Base-by-base conservation (phyloP, 1,140 invertebrate species). In the Globodera ellingtonae region DNA sequence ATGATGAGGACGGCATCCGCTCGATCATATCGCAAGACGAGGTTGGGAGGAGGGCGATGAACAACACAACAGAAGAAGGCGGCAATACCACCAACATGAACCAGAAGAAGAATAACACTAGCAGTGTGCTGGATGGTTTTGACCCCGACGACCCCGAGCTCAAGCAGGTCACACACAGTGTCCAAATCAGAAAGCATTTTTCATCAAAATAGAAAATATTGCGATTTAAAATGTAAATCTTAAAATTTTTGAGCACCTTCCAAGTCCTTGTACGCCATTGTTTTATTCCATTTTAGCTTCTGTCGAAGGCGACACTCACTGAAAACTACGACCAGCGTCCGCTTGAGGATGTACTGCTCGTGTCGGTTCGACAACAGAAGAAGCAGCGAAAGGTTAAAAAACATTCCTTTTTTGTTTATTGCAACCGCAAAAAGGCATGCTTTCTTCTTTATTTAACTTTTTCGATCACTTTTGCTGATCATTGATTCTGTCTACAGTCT, bases 111-210 rank as follows among this genome's bases (percentile, higher is more conserved):
- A 1, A 21, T 21, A 8, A n/a, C 48, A 77, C 8, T 4, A 67
- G n/a, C 47, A 77, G 75, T 77, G 75, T 77, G 35, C 46, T 77
- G 59, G 75, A 77, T 50, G 75, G 75, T 6, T 77, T 77, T 69
- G n/a, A 77, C 47, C 75, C 62, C 6, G 62, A 77, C 50, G 75
- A 77, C 47, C 62, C 62, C n/a, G 75, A 77, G 47, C 52, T 77
- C 47, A 77, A 69, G 67, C 48, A 69, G 44, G 75, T 77, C 35
- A 21, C 24, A 44, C 44, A 24, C 8, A 18, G 15, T 10, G 35
- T 18, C 47, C 24, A 48, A 7, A 24, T 6, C 21, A n/a, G 35
- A 75, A 50, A 15, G 6, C 4, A 47, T 77, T 76, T 78, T 77
- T 35, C 6, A 44, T 24, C 35, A 35, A 35, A 35, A 35, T 35